phyloP scores from a whole-genome alignment of 2,113 vertebrate species.

The Bos javanicus region DNA sequence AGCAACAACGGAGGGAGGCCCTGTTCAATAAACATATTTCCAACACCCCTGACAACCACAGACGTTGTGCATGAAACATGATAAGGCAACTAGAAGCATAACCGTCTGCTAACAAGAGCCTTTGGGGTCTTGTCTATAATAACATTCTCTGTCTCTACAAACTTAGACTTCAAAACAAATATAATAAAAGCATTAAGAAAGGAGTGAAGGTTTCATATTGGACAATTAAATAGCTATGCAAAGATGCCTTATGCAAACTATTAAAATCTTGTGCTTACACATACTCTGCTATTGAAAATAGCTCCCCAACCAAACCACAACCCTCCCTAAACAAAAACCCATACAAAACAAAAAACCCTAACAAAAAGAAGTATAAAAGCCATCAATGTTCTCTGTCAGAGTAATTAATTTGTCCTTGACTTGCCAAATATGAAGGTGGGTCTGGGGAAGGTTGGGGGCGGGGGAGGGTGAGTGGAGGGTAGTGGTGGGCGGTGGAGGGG shows the following conservation, averaged over 20 bases:
- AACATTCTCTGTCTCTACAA: conserved; percentile 76
- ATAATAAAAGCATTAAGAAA: conserved; percentile 66
- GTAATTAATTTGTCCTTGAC: conserved; percentile 45
- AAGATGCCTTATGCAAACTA: conserved; percentile 53
- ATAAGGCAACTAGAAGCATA: conserved; percentile 58
- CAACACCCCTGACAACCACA: conserved; percentile 49
- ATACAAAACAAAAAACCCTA: neutral
- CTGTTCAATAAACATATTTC: conserved; percentile 51
- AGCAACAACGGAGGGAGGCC: conserved; percentile 34
- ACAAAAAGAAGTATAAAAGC: conserved; percentile 67
- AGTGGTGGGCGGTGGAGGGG: rapidly evolving
- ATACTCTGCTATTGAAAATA: conserved; percentile 40
- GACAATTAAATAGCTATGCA: conserved; percentile 72
- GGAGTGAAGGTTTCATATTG: conserved; percentile 69
- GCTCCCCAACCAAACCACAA: neutral
- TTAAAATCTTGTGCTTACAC: conserved; percentile 50
- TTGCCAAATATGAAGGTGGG: neutral
- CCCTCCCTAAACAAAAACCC: neutral
- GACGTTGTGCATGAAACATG: conserved; percentile 61
- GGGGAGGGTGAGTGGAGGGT: neutral
- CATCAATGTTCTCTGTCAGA: conserved; percentile 35
- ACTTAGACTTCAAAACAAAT: conserved; percentile 69
- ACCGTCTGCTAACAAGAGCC: neutral
- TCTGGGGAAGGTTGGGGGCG: neutral
- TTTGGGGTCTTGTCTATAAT: conserved; percentile 39